Base-by-base conservation (phyloP, 2,888 invertebrate genomes). In the Nebria salina region DNA sequence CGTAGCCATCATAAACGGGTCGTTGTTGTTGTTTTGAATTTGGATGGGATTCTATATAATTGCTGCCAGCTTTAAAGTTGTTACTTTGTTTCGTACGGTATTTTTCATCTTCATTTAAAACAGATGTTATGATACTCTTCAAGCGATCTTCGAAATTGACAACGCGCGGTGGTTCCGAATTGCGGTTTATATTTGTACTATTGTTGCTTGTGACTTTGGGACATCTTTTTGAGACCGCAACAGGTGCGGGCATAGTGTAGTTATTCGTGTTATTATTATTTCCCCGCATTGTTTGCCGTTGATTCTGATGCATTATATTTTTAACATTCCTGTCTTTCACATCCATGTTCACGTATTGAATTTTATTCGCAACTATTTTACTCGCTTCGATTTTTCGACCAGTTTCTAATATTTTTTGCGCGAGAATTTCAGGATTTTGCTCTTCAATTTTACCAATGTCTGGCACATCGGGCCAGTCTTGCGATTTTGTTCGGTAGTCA, bases 401-500 rank as follows among this genome's bases (percentile, higher is more conserved):
- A 0, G 96, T 96, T 88, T 97, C 97, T 65, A 97, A 89, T 84
- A 97, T 97, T 88, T 97, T 97, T 88, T 96, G 95, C 0, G 97
- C 97, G 77, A 97, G 89, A 76, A 97, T 92, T 88, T 97, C 97
- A 0, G 97, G 97, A 89, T 97, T 97, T 87, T 96, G 96, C 87
- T 97, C 97, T 86, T 97, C 95, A 82, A 97, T 97, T 89, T 96
- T 97, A 1, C 95, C 95, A 76, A 96, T 93, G 85, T 97, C 96
- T 1, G 97, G 96, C 43, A 97, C 95, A 85, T 96, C 96, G 0
- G 96, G 96, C 97, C 97, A 97, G 86, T 97, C 97, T 86, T 96
- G 96, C 0, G 96, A 95, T 2, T 96, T 92, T 6, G 95, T 93
- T 20, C 96, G 91, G 85, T 94, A 93, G 84, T 96, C 95, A 20